A percentile compares a stretch with the other conserved stretches of the same genome.
Evolutionary conservation across 2,113 vertebrate species (phyloP).

Genomic region (Oryzias curvinotus): DNA sequence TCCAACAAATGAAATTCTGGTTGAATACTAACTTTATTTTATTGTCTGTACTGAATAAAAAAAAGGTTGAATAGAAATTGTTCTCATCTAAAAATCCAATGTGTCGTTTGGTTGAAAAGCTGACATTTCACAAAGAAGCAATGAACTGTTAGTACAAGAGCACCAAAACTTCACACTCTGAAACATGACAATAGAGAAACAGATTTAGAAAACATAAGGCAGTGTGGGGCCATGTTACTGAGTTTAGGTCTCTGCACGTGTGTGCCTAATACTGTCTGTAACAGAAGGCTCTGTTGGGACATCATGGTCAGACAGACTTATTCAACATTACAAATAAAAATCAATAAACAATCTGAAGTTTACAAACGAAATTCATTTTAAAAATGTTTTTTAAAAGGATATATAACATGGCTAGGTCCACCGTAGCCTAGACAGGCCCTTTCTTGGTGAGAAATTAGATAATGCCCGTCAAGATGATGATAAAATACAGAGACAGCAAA

Average conservation of each 20-base stretch:
- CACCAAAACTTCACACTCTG: too few species aligned
- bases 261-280: constrained; percentile 54
- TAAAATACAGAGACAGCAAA: constrained; percentile 38
- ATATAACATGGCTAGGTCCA: constrained; percentile 95
- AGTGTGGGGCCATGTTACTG: constrained; percentile 31
- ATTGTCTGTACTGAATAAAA: too few species aligned
- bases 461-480: constrained; percentile 49
- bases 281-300: constrained; percentile 74
- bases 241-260: constrained; percentile 43
- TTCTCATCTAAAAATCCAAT: too few species aligned
- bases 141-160: too few species aligned
- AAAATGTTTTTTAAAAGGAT: constrained; percentile 93
- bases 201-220: not conserved
- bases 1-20: too few species aligned
- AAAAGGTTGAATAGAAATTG: too few species aligned
- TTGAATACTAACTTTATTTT: too few species aligned
- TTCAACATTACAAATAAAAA: constrained; percentile 99
- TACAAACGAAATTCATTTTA: constrained; percentile 85
- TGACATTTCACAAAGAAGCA: too few species aligned
- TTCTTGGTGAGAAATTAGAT: constrained; percentile 69
- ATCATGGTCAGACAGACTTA: constrained; percentile 86
- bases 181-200: too few species aligned
- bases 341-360: constrained; percentile 99
- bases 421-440: constrained; percentile 83
- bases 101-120: too few species aligned